phyloP scores from a whole-genome alignment of 30 jellyfish, hydroid and myxozoan genomes.

The Aurelia aurita region DNA sequence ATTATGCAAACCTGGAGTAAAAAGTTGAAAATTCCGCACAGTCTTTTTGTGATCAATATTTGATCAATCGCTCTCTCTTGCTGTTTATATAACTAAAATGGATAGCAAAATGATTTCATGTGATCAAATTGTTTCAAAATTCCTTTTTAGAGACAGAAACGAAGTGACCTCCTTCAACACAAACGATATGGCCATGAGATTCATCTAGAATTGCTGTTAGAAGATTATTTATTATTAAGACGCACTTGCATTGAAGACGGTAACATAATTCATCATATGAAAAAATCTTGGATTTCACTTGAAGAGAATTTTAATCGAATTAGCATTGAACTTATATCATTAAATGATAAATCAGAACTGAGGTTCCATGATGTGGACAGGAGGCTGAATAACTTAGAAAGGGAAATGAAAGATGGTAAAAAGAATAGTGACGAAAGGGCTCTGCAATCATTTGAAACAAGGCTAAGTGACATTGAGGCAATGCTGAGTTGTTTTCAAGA shows the following conservation, averaged over 20 bases:
- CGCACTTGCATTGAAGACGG: constrained; percentile 22
- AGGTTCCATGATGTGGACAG: constrained; percentile 21
- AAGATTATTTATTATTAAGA: constrained; percentile 29
- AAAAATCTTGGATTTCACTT: neutral
- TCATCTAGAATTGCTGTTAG: constrained; percentile 32
- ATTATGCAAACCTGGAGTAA: too few relatives aligned
- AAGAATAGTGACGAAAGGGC: neutral
- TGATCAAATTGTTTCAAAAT: neutral
- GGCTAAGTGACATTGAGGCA: constrained; percentile 54
- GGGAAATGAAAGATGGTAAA: neutral
- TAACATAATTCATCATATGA: neutral
- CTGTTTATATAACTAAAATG: too few relatives aligned
- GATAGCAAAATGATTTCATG: neutral
- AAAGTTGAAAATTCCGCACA: too few relatives aligned
- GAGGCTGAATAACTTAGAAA: neutral
- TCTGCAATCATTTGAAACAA: neutral
- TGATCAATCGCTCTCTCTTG: too few relatives aligned
- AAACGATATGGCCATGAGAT: constrained; percentile 13
- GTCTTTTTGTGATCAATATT: too few relatives aligned
- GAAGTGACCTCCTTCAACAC: constrained; percentile 16
- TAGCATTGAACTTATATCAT: neutral
- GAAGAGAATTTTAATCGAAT: neutral
- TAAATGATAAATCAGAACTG: neutral
- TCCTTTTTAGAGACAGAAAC: constrained; percentile 19
- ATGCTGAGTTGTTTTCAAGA: constrained; percentile 60